Evolutionary conservation across 2,888 invertebrate species (phyloP).

Genomic region (Cylloceria caligata): DNA sequence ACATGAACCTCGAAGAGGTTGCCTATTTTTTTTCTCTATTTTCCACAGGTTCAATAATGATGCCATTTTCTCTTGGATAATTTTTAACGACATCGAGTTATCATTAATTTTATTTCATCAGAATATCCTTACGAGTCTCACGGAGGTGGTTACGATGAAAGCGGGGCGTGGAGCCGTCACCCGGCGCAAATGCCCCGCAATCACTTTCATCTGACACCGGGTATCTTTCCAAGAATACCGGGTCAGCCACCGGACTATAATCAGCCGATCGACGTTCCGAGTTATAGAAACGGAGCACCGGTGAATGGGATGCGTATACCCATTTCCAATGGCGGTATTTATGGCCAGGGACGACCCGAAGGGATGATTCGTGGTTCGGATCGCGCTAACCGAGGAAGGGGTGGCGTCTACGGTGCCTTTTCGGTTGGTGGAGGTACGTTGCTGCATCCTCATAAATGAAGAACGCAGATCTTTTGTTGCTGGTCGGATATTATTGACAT

Average conservation of each 20-base stretch:
- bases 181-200: conserved; percentile 63
- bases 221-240: conserved; percentile 71
- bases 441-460: too few relatives aligned
- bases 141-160: conserved; percentile 67
- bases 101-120: conserved; percentile 28
- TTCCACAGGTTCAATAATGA: not conserved
- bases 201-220: conserved; percentile 72
- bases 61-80: not conserved
- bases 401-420: conserved; percentile 71
- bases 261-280: conserved; percentile 73
- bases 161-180: conserved; percentile 64
- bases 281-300: conserved; percentile 76
- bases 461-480: too few relatives aligned
- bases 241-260: conserved; percentile 70
- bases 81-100: not conserved
- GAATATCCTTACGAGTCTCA: conserved; percentile 69
- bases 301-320: conserved; percentile 73
- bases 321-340: conserved; percentile 69
- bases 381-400: conserved; percentile 67
- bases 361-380: conserved; percentile 66
- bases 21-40: not conserved
- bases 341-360: conserved; percentile 70
- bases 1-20: too few relatives aligned
- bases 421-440: conserved; percentile 61
- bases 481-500: too few relatives aligned